Evolutionary conservation across 2,113 vertebrate genomes (phyloP).

Genomic region (Glaucidium brasilianum): DNA sequence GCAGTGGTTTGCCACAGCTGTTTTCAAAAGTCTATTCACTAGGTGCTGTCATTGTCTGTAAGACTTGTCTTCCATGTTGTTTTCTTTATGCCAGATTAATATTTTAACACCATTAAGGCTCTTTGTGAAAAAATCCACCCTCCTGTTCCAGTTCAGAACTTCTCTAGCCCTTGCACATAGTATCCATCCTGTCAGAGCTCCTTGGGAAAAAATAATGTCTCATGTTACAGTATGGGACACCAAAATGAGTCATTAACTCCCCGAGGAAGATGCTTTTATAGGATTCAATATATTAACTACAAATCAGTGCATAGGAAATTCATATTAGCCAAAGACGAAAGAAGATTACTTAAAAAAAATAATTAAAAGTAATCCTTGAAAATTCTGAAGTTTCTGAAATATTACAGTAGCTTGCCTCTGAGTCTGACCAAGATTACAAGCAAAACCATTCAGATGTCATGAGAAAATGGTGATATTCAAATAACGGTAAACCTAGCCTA

Average conservation of each 20-base stretch:
- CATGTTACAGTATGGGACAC: no score
- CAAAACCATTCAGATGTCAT: not conserved
- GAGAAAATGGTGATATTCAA: not conserved
- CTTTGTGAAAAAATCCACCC: not conserved
- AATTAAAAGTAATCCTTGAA: not conserved
- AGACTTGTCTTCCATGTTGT: not conserved
- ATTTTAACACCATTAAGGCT: not conserved
- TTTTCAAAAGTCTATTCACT: not conserved
- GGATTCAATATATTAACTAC: not conserved
- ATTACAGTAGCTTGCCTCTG: not conserved
- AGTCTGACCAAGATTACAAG: not conserved
- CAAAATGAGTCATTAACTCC: not conserved
- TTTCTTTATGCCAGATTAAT: not conserved
- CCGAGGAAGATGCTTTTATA: not conserved
- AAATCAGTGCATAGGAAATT: not conserved
- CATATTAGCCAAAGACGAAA: not conserved
- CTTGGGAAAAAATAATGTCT: not conserved
- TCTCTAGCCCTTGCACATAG: not conserved
- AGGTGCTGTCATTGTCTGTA: not conserved
- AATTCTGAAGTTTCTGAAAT: not conserved
- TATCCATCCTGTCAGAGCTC: not conserved
- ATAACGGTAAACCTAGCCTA: not conserved
- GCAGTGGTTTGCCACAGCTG: not conserved
- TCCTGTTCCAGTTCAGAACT: not conserved
- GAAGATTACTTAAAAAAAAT: not conserved